Evolutionary conservation across 1,140 invertebrate genomes (phyloP).

Genomic region (Conopomorpha cramerella): DNA sequence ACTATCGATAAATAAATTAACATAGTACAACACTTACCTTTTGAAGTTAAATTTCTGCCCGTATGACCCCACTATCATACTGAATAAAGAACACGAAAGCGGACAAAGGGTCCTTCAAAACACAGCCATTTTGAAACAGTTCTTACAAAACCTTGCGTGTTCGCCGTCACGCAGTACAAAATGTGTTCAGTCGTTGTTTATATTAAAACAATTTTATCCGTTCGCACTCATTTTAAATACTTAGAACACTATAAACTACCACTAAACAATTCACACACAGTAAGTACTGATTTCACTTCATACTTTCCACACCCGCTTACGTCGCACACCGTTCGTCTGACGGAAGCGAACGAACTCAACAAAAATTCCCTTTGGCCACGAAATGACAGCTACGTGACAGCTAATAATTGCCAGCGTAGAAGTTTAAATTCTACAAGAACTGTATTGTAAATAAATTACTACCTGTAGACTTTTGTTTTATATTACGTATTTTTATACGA

Average conservation of each 20-base stretch:
- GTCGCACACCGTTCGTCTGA: constrained; percentile 42
- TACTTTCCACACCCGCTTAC: constrained; percentile 57
- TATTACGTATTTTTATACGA: no score
- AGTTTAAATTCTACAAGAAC: no score
- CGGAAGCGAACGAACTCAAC: constrained; percentile 45
- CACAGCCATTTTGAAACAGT: constrained; percentile 62
- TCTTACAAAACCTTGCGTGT: constrained; percentile 52
- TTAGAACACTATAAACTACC: constrained; percentile 56
- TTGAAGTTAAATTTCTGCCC: constrained; percentile 45
- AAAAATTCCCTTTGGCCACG: constrained; percentile 22
- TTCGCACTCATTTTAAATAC: constrained; percentile 56
- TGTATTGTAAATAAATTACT: no score
- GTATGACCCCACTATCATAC: constrained; percentile 58
- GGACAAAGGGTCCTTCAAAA: constrained; percentile 62
- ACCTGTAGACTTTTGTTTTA: no score
- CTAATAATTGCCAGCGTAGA: no score
- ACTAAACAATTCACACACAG: constrained; percentile 60
- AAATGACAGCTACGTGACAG: constrained; percentile 17
- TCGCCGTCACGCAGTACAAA: constrained; percentile 26
- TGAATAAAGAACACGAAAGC: constrained; percentile 52
- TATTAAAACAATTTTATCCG: constrained; percentile 40
- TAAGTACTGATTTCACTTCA: constrained; percentile 58
- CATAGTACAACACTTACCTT: constrained; percentile 41
- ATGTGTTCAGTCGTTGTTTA: no score
- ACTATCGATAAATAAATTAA: constrained; percentile 12